Base-by-base conservation (phyloP, 1,140 invertebrate genomes). In the Phenacoccus solenopsis region DNA sequence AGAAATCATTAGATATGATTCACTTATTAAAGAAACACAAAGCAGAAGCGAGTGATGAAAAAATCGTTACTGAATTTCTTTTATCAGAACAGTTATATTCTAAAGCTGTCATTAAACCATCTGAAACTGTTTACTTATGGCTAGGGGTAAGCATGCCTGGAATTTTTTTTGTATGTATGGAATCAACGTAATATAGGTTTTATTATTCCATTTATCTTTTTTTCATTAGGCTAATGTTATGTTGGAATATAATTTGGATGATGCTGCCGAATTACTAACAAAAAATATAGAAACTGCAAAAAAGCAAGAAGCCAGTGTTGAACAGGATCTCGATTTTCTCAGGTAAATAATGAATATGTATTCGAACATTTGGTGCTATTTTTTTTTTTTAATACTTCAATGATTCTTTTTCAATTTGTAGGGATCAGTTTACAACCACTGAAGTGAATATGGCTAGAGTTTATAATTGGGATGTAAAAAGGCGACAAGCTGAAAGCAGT, bases 391-490 rank as follows among this genome's bases (percentile, higher is more conserved):
- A 38, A 69, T 21, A n/a, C n/a, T n/a, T n/a, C 32, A n/a, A 0
- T 0, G 73, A 73, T 74, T 71, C 70, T 49, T 75, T n/a, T n/a
- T n/a, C n/a, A n/a, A n/a, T n/a, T 84, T 84, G 76, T 73, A 90
- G 93, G 76, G 96, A 98, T 85, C 96, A 98, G 81, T 91, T 94
- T 77, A 98, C 96, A 7, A 98, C 95, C 10, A 94, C 93, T 64
- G 96, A 99, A 88, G 96, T 99, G 3, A 98, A 96, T 77, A 96
- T 98, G 91, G 94, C 95, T 35, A 81, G 94, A 76, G 59, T 64
- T 24, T 64, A 64, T 16, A 64, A 64, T 27, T 64, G 59, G 59
- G 59, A 64, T 64, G 59, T 64, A 5, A 64, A 64, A 64, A 10
- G 59, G 16, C 10, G 59, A 64, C 59, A 64, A 16, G 59, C 59